Percentiles rank a stretch among this genome's conserved stretches.
Conservation (phyloP, 2,797 vertebrate genomes). For the Graptemys geographica region DNA sequence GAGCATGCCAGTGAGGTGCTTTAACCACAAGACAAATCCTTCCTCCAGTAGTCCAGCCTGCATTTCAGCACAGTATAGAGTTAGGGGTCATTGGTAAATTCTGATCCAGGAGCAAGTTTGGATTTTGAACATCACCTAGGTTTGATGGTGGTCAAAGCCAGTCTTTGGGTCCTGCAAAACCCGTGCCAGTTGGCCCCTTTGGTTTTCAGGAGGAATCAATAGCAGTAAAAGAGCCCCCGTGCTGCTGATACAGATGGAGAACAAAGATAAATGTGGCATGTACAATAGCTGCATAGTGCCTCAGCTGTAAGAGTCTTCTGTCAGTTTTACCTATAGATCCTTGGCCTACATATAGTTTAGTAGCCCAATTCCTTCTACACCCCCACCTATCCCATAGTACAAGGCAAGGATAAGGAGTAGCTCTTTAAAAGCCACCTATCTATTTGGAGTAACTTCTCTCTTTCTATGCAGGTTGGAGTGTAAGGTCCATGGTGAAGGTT, state of each 20-base stretch:
- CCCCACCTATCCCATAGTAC: neutral
- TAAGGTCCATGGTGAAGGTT: neutral
- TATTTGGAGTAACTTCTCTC: neutral
- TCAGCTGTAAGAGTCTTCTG: neutral
- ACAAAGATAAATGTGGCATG: neutral
- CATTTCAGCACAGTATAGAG: neutral
- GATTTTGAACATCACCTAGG: neutral
- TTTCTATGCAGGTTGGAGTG: neutral
- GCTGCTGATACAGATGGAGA: neutral
- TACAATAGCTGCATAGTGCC: neutral
- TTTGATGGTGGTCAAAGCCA: neutral
- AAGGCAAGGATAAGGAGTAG: neutral
- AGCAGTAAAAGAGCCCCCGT: neutral
- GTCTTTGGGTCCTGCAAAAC: neutral
- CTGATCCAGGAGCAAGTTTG: neutral
- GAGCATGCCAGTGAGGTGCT: neutral
- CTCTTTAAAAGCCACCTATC: neutral
- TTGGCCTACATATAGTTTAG: neutral
- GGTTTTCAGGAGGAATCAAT: neutral
- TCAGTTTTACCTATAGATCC: neutral
- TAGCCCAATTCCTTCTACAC: neutral
- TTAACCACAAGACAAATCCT: neutral
- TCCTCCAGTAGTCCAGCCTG: neutral
- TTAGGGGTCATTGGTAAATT: neutral
- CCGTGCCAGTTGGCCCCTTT: neutral